Percentiles rank a stretch among this genome's conserved stretches.
Conservation (phyloP, 1,140 invertebrate genomes). For the Drosophila santomea region DNA sequence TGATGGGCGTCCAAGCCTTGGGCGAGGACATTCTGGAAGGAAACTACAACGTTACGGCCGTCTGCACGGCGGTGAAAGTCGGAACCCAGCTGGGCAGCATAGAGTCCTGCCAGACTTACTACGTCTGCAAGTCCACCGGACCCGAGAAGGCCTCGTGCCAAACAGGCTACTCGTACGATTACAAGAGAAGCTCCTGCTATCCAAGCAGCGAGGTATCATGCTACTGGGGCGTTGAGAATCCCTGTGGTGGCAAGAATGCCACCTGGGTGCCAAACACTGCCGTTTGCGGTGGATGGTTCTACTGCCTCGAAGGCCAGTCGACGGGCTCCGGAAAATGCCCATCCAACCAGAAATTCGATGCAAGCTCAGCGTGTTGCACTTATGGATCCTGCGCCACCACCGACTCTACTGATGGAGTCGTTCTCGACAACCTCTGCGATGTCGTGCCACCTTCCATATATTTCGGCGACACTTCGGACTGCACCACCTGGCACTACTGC, state of each 20-base stretch:
- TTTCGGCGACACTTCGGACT: constrained; percentile 35
- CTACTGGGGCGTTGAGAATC: constrained; percentile 40
- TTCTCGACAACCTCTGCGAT: constrained; percentile 10
- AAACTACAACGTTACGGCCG: constrained; percentile 62
- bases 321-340: constrained; percentile 22
- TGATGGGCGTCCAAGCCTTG: constrained; percentile 41
- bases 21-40: constrained; percentile 46
- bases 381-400: constrained; percentile 23
- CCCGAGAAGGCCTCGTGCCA: constrained; percentile 29
- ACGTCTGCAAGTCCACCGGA: constrained; percentile 35
- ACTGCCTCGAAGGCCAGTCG: neutral
- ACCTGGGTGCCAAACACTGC: constrained; percentile 35
- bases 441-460: constrained; percentile 39
- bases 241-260: constrained; percentile 20
- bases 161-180: constrained; percentile 48
- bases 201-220: constrained; percentile 37
- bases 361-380: neutral
- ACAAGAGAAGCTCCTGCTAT: constrained; percentile 9
- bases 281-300: constrained; percentile 38
- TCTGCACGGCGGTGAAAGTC: constrained; percentile 32
- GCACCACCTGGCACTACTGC: constrained; percentile 38
- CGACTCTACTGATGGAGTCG: neutral
- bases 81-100: constrained; percentile 55
- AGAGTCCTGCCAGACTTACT: constrained; percentile 52
- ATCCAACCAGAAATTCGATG: constrained; percentile 3